Percentiles rank a stretch among this genome's conserved stretches.
phyloP scores from a whole-genome alignment of 2,888 invertebrate genomes.

The Amaurobius ferox region DNA sequence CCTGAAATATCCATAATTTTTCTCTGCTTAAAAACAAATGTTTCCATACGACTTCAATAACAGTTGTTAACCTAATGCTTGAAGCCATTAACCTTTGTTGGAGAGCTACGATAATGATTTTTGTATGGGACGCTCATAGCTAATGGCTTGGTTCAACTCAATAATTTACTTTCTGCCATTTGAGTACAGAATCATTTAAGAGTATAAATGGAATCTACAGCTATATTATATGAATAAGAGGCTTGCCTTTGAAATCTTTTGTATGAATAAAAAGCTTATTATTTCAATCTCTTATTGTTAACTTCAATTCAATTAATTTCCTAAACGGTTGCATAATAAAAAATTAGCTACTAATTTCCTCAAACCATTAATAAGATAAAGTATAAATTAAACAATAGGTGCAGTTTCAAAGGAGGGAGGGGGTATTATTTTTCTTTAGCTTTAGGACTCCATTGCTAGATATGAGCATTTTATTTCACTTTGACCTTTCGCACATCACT shows the following conservation, averaged over 20 bases:
- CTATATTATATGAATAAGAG: neutral
- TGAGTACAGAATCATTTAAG: constrained; percentile 25
- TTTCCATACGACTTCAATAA: neutral
- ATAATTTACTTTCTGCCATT: constrained; percentile 17
- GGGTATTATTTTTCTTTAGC: no score
- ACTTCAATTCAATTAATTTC: no score
- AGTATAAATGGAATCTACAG: neutral
- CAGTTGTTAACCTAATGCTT: constrained; percentile 3
- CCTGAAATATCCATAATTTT: no score
- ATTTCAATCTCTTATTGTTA: no score
- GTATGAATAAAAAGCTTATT: neutral
- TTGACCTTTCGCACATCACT: no score
- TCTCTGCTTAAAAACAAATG: neutral
- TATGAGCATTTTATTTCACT: no score
- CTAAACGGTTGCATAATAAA: no score
- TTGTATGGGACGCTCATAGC: neutral
- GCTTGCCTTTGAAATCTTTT: neutral
- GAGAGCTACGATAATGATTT: constrained; percentile 30
- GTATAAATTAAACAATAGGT: no score
- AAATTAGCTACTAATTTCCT: no score
- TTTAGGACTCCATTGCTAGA: no score
- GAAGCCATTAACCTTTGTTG: constrained; percentile 25
- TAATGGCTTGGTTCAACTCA: constrained; percentile 26
- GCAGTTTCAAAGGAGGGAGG: no score
- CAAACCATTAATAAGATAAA: no score